Evolutionary conservation across 2,888 invertebrate species (phyloP).

Genomic region (Caenorhabditis sp.): DNA sequence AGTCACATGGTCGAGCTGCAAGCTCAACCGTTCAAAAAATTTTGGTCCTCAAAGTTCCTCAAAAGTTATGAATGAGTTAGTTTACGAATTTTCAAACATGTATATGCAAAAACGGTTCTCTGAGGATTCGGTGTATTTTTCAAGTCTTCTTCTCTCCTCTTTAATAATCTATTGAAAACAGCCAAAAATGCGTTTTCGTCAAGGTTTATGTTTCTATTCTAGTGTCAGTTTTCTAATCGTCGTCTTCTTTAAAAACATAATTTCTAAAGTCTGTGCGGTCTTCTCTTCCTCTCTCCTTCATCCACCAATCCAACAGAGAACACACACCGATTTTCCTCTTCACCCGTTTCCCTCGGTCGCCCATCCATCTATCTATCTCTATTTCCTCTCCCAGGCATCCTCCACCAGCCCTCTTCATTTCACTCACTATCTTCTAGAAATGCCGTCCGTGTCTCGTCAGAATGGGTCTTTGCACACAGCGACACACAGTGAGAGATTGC

Average conservation of each 20-base stretch:
- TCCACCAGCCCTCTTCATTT: background rate
- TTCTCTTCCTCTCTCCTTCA: conserved; percentile 4
- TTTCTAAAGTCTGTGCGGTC: background rate
- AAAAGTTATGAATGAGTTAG: too few species aligned
- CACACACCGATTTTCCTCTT: background rate
- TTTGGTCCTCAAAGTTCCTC: too few species aligned
- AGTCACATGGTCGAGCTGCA: too few species aligned
- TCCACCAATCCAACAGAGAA: conserved; percentile 8
- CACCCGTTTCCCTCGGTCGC: background rate
- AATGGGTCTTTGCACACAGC: conserved; percentile 5
- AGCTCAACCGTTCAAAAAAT: too few species aligned
- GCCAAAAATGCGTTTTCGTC: too few species aligned
- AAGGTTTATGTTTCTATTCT: too few species aligned
- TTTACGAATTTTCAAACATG: too few species aligned
- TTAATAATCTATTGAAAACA: too few species aligned
- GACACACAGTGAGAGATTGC: background rate
- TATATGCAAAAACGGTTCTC: too few species aligned
- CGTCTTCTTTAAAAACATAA: background rate
- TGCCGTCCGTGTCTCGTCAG: conserved; percentile 19
- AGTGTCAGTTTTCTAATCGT: too few species aligned
- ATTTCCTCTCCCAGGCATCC: background rate
- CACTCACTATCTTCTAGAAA: conserved; percentile 16
- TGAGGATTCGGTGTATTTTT: too few species aligned
- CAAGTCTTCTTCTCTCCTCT: too few species aligned
- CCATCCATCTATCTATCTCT: conserved; percentile 4